phyloP scores from a whole-genome alignment of 2,113 vertebrate species.

The Enhydra lutris region DNA sequence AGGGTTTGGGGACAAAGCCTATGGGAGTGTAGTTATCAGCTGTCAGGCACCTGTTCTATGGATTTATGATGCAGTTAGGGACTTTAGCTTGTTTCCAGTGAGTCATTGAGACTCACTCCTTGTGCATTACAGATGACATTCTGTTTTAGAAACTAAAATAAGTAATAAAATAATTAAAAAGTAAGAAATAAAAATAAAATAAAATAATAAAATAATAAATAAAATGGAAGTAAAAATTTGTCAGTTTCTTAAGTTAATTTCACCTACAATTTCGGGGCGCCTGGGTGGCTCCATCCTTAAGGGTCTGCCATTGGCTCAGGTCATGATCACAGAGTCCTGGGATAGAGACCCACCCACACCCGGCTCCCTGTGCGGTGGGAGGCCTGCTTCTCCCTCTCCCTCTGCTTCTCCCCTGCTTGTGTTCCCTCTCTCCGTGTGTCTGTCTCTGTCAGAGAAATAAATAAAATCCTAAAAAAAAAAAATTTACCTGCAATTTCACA shows the following conservation, averaged over 20 bases:
- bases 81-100: constrained; percentile 57
- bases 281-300: too few relatives aligned
- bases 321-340: too few relatives aligned
- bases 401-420: too few relatives aligned
- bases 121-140: background rate
- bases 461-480: too few relatives aligned
- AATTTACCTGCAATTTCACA: constrained; percentile 15
- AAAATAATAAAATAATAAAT: background rate
- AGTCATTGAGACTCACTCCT: background rate
- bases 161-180: background rate
- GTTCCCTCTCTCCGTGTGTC: too few relatives aligned
- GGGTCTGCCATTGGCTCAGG: too few relatives aligned
- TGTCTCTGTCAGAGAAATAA: too few relatives aligned
- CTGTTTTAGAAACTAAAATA: background rate
- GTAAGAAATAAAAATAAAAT: background rate
- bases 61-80: constrained; percentile 30
- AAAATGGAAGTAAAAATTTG: background rate
- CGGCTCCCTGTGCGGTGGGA: too few relatives aligned
- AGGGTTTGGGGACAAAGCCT: constrained; percentile 20
- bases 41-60: constrained; percentile 60
- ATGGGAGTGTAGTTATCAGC: constrained; percentile 49
- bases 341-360: too few relatives aligned
- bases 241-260: background rate
- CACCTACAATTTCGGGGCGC: background rate
- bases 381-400: too few relatives aligned